Evolutionary conservation across 64 coral and sea anemone species (phyloP), one percentile per base, ranked within the genome.

Genomic region (Orbicella faveolata): DNA sequence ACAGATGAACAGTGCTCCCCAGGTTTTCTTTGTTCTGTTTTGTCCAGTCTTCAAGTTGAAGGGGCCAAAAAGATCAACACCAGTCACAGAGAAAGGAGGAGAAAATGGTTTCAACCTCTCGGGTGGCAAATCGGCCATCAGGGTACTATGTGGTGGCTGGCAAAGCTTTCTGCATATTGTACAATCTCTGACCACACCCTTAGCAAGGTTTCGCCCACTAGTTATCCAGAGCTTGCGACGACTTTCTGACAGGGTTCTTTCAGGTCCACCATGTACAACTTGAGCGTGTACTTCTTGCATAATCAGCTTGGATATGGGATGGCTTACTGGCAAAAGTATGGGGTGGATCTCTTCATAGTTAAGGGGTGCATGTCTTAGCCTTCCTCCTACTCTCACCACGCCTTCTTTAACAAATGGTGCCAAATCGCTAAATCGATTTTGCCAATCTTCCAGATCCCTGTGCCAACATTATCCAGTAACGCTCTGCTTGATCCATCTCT

Each of bases 51-150:
- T 91, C 21, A 91, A 70, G 16, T 35, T 73, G 80, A 91, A 91
- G 14, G 70, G 52, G 52, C 52, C 52, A 53, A 53, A 53, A 53
- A 4, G 52, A 53, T 53, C 10, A 53, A 53, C 52, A 53, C 79
- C 89, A 33, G 89, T 91, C 30, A 91, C 79, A 1, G 79, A 84
- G 89, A 30, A 30, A 30, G 30, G 30, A 30, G 30, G 30, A 30
- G 30, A 30, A 30, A 30, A 30, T 30, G 30, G 89, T 77, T 91
- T 59, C 63, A 91, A 34, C 62, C 80, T 63, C 30, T 91, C 89
- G 1, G 61, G 79, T 12, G 89, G 89, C 34, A 91, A 67, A 76
- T 84, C 79, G 52, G 79, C 79, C 80, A 91, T 91, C 68, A 91
- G 23, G 41, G 89, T 91, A 14, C 35, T 55, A 66, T 91, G 78